Evolutionary conservation across 2,797 vertebrate species (phyloP).

Genomic region (Dendrocincla tyrannina): DNA sequence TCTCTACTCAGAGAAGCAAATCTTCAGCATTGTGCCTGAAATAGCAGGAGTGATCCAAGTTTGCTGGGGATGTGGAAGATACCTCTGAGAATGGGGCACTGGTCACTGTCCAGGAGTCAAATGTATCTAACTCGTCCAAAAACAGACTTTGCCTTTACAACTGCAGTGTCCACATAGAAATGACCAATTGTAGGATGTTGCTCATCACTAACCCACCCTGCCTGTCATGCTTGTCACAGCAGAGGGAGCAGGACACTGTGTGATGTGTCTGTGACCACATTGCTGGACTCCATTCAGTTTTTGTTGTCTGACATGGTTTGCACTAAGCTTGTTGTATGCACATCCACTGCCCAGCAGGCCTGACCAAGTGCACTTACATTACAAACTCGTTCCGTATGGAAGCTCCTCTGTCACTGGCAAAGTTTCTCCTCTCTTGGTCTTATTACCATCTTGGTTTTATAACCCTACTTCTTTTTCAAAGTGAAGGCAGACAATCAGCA

Average conservation of each 20-base stretch:
- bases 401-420: neutral
- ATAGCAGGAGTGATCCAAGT: neutral
- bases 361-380: neutral
- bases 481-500: neutral
- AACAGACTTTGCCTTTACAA: neutral
- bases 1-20: neutral
- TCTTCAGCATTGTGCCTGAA: neutral
- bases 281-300: neutral
- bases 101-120: neutral
- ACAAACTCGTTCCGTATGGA: neutral
- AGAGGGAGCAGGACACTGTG: neutral
- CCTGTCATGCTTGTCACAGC: neutral
- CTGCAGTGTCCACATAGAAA: neutral
- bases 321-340: neutral
- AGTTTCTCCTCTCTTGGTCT: neutral
- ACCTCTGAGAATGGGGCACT: neutral
- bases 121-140: neutral
- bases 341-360: neutral
- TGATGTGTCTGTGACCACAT: neutral
- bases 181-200: neutral
- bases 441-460: neutral
- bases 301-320: neutral
- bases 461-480: neutral
- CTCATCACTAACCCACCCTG: neutral
- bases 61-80: neutral